phyloP scores from a whole-genome alignment of 2,797 vertebrate species.

The Chanos chanos region DNA sequence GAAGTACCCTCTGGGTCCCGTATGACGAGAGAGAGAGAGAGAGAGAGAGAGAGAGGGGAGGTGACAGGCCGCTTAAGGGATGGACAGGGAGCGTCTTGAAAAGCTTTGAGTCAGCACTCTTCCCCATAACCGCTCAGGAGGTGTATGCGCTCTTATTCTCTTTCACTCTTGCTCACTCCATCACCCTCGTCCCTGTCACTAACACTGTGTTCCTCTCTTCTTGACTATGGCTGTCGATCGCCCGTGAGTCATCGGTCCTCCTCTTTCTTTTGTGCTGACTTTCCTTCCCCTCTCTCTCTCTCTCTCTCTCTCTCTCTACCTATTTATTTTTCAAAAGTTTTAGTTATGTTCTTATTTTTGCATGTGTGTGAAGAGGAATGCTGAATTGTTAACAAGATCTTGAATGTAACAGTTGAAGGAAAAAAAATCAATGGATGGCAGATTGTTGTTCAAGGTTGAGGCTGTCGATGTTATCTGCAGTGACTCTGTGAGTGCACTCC shows the following conservation, averaged over 20 bases:
- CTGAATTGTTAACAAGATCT: slow-evolving; percentile 57
- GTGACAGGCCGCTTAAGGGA: slow-evolving; percentile 69
- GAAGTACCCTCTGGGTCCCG: slow-evolving; percentile 67
- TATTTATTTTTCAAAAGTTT: slow-evolving; percentile 44
- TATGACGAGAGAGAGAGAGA: slow-evolving; percentile 59
- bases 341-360: slow-evolving; percentile 36
- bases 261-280: not conserved
- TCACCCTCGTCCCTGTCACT: not conserved
- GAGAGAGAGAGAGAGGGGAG: slow-evolving; percentile 60
- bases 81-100: slow-evolving; percentile 52
- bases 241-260: slow-evolving; percentile 1
- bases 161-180: not conserved
- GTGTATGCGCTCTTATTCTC: slow-evolving; percentile 6
- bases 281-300: not conserved
- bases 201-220: not conserved
- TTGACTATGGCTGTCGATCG: too few species aligned
- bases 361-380: slow-evolving; percentile 51
- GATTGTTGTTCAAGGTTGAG: slow-evolving; percentile 34
- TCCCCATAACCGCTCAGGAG: slow-evolving; percentile 29
- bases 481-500: slow-evolving; percentile 10
- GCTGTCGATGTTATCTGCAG: slow-evolving; percentile 10
- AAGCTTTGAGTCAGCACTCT: slow-evolving; percentile 63
- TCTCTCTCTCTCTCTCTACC: not conserved
- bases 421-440: slow-evolving; percentile 54
- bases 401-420: slow-evolving; percentile 62